These are phyloP conservation scores for Drosophila bifasciata DNA, from an alignment of 1,140 invertebrate species.

Conservation along the genomic window DNA sequence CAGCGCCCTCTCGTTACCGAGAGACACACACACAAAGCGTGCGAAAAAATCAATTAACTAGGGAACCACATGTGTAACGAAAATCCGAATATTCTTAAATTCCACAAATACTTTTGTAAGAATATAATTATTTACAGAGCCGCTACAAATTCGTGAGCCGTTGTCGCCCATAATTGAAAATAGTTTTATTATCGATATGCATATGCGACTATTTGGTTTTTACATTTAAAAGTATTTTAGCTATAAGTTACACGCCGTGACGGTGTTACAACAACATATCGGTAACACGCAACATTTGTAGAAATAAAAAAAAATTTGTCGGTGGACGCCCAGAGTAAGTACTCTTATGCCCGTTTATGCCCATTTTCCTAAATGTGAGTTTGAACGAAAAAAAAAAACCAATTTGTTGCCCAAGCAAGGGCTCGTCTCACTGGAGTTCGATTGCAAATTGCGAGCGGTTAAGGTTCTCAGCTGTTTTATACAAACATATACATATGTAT, in stretches of 20 bases:
- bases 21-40: constrained; percentile 32
- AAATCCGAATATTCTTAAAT: constrained; percentile 24
- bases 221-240: constrained; percentile 26
- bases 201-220: constrained; percentile 34
- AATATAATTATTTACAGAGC: constrained; percentile 18
- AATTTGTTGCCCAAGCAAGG: constrained; percentile 28
- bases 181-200: constrained; percentile 30
- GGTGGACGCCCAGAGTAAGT: constrained; percentile 14
- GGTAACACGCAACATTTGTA: constrained; percentile 22
- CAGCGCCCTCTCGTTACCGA: constrained; percentile 23
- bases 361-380: background rate
- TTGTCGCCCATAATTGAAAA: constrained; percentile 29
- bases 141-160: constrained; percentile 20
- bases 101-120: constrained; percentile 3
- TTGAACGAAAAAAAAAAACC: too few species aligned
- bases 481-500: constrained; percentile 29
- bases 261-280: constrained; percentile 28
- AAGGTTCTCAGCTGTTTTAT: constrained; percentile 64
- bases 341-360: constrained; percentile 3
- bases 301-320: constrained; percentile 4
- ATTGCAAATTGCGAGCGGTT: constrained; percentile 30
- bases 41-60: constrained; percentile 71
- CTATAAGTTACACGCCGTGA: constrained; percentile 27
- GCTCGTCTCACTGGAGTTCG: constrained; percentile 43
- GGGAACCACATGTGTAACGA: constrained; percentile 64